A percentile compares a stretch with the other conserved stretches of the same genome.
Evolutionary conservation across 2,113 vertebrate genomes (phyloP).

Genomic region (Perca flavescens): DNA sequence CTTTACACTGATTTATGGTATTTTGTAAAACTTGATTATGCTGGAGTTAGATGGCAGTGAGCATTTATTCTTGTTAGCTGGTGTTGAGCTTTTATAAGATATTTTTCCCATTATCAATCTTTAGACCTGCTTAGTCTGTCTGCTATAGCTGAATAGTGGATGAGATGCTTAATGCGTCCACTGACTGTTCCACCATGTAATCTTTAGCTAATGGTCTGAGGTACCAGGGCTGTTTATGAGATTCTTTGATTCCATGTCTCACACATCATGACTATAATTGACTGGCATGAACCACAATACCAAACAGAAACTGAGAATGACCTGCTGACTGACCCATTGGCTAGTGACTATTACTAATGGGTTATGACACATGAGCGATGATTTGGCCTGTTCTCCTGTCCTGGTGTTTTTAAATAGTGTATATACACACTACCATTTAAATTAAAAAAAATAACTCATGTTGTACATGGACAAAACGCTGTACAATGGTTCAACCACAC

Average conservation of each 20-base stretch:
- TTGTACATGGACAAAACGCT: no score
- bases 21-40: slow-evolving; percentile 6
- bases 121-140: neutral
- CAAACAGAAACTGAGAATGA: slow-evolving; percentile 17
- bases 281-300: slow-evolving; percentile 5
- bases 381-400: neutral
- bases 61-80: neutral
- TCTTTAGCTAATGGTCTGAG: neutral
- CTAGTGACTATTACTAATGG: neutral
- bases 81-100: neutral
- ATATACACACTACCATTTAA: neutral
- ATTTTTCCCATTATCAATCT: neutral
- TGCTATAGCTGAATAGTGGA: neutral
- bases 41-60: neutral
- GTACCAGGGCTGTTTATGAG: slow-evolving; percentile 8
- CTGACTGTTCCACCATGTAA: neutral
- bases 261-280: neutral
- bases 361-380: neutral
- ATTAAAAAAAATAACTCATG: no score
- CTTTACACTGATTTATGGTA: neutral
- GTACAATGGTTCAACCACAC: no score
- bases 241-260: neutral
- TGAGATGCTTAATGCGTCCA: neutral
- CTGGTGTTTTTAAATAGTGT: neutral
- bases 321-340: neutral